Conservation (phyloP, 92 coral and sea anemone species). For the Palythoa heliodiscus region DNA sequence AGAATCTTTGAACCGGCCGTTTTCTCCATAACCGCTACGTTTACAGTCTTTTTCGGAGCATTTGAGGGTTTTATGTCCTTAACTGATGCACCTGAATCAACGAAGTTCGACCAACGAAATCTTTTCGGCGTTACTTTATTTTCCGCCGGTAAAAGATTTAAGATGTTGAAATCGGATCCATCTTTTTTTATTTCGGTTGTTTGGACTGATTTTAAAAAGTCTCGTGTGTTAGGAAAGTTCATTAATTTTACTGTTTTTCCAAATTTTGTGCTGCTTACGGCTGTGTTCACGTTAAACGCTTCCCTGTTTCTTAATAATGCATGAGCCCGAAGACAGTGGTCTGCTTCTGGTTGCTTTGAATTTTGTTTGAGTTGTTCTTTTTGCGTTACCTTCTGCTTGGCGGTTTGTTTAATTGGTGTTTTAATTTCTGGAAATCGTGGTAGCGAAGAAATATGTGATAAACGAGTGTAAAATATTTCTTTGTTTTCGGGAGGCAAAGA, state of each 20-base stretch:
- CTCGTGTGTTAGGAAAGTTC: not conserved
- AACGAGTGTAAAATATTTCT: constrained; percentile 77
- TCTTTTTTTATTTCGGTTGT: not conserved
- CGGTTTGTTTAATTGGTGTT: constrained; percentile 5
- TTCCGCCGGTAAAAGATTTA: not conserved
- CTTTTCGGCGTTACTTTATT: not conserved
- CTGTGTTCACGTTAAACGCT: not conserved
- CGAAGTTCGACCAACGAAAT: not conserved
- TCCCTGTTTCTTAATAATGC: constrained; percentile 23
- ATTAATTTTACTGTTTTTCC: not conserved
- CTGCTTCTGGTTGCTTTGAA: not conserved
- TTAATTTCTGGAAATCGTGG: constrained; percentile 59
- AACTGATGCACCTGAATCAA: not conserved
- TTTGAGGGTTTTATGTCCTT: not conserved
- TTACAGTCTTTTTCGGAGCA: not conserved
- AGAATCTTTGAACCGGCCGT: not conserved
- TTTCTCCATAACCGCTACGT: not conserved
- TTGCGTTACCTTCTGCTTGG: constrained; percentile 7
- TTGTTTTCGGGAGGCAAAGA: constrained; percentile 77
- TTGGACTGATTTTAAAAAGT: not conserved
- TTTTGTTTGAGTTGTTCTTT: constrained; percentile 18
- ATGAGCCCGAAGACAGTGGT: constrained; percentile 11
- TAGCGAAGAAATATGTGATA: constrained; percentile 64
- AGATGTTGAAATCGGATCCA: not conserved
- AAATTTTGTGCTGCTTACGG: constrained; percentile 5